Evolutionary conservation across 1,140 invertebrate genomes (phyloP).

Genomic region (Heliconius nattereri): DNA sequence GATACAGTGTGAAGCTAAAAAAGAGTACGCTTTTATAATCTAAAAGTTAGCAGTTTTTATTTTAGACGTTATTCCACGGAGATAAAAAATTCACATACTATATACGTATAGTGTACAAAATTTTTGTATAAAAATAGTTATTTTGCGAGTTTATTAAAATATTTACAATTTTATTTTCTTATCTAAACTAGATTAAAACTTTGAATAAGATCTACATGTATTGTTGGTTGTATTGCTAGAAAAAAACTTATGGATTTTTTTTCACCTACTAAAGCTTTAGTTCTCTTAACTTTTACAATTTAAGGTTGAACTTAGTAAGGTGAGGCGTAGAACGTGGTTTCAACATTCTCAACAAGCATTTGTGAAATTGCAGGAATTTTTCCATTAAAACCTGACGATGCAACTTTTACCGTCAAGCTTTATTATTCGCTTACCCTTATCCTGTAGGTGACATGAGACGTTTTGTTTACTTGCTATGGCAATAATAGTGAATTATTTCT

Average conservation of each 20-base stretch:
- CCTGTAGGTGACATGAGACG: background rate
- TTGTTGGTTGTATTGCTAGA: background rate
- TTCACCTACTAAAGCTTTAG: background rate
- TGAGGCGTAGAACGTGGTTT: conserved; percentile 4
- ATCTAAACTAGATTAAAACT: background rate
- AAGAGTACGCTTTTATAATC: no score
- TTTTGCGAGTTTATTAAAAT: no score
- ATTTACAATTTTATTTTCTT: no score
- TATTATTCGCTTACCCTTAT: background rate
- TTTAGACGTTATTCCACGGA: no score
- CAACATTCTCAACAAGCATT: conserved; percentile 22
- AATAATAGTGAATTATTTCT: no score
- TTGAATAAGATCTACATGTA: background rate
- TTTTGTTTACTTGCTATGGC: background rate
- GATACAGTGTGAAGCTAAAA: no score
- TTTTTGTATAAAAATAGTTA: no score
- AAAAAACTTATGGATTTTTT: background rate
- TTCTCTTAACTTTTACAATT: background rate
- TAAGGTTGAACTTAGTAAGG: background rate
- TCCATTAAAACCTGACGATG: conserved; percentile 25
- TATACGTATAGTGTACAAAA: no score
- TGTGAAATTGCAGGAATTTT: conserved; percentile 25
- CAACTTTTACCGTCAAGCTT: conserved; percentile 5
- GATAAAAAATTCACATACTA: no score
- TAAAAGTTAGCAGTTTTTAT: no score